Evolutionary conservation across 2,113 vertebrate species (phyloP).

Genomic region (Aythya baeri): DNA sequence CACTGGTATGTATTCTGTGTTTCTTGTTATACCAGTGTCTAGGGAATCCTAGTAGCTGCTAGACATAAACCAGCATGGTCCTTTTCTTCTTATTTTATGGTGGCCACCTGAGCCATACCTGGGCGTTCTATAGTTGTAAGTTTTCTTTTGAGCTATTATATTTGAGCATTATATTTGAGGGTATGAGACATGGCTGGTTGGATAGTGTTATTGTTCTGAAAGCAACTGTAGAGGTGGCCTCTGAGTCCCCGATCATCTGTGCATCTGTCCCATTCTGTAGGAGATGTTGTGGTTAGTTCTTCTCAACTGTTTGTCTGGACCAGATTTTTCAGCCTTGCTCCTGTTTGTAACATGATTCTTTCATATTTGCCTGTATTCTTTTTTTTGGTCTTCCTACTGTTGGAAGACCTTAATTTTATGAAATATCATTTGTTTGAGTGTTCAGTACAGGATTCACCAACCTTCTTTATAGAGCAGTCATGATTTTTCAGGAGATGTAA

Average conservation of each 20-base stretch:
- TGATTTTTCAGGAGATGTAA: neutral
- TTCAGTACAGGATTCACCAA: neutral
- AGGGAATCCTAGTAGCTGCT: neutral
- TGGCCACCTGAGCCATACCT: neutral
- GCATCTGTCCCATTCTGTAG: neutral
- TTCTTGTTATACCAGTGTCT: neutral
- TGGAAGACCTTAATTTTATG: neutral
- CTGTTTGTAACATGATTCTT: neutral
- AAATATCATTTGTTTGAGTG: neutral
- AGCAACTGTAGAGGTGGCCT: neutral
- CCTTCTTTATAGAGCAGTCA: neutral
- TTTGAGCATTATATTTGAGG: neutral
- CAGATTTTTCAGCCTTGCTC: fast-evolving
- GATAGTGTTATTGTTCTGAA: neutral
- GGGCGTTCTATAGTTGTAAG: neutral
- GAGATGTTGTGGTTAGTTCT: neutral
- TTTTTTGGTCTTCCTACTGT: neutral
- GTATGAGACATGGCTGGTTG: neutral
- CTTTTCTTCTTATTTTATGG: neutral
- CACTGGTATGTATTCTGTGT: neutral
- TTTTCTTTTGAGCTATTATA: neutral
- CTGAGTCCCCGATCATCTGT: neutral
- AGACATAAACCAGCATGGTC: neutral
- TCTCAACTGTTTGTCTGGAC: neutral
- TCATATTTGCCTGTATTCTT: neutral